Conservation (phyloP, 2,113 vertebrate genomes). For the Cyprinodon tularosa region DNA sequence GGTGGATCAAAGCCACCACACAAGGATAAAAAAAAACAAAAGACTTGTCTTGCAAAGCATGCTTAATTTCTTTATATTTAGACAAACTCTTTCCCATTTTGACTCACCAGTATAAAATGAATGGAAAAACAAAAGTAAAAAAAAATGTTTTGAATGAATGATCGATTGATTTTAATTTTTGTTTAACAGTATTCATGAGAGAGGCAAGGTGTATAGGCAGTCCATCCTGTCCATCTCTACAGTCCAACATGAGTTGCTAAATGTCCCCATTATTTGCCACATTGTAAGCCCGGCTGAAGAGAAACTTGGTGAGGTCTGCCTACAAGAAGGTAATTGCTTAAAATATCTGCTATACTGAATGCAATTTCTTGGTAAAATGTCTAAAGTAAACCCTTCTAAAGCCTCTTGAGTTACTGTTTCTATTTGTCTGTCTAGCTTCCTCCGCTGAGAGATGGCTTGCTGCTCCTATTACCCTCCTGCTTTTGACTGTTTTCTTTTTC, state of each 20-base stretch:
- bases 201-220: not conserved
- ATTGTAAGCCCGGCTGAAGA: not conserved
- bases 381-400: not conserved
- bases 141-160: not conserved
- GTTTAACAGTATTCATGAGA: not conserved
- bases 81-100: no score
- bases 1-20: not conserved
- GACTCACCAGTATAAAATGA: not conserved
- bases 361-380: not conserved
- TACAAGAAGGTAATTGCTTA: slow-evolving; percentile 56
- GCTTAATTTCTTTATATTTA: no score
- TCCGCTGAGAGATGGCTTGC: slow-evolving; percentile 56
- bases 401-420: not conserved
- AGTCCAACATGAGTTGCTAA: slow-evolving; percentile 51
- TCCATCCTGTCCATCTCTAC: slow-evolving; percentile 61
- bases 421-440: not conserved
- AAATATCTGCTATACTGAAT: not conserved
- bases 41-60: not conserved
- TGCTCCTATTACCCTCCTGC: slow-evolving; percentile 26
- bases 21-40: not conserved
- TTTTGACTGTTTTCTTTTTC: not conserved
- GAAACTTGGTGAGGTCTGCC: slow-evolving; percentile 6
- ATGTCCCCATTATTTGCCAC: slow-evolving; percentile 49
- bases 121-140: no score
- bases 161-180: not conserved